Evolutionary conservation across 2,113 vertebrate species (phyloP), one percentile per base, ranked within the genome.

Genomic region (Bambusicola thoracicus): DNA sequence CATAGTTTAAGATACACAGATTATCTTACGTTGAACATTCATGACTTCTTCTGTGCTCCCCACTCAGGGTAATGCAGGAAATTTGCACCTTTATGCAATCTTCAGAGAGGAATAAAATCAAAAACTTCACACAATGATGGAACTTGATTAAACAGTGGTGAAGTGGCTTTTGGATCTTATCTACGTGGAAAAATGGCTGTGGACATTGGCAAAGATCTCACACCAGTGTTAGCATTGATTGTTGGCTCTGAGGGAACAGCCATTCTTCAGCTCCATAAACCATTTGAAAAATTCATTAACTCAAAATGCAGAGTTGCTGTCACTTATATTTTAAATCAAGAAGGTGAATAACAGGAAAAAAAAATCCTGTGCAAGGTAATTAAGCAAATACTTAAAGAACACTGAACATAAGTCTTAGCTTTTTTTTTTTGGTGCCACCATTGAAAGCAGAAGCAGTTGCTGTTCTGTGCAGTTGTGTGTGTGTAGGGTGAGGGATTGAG

Each of bases 351-450:
- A 94, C 68, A n/a, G 32, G 32, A n/a, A n/a, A 58, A n/a, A 58
- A 87, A 79, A 55, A 19, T 30, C 29, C 32, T 73, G 56, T 48
- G 77, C 46, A 76, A 44, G 44, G 76, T 66, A 89, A 82, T 79
- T 70, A 92, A 82, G 78, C 77, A 92, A 88, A 89, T 76, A 73
- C 48, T 79, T 87, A 82, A 89, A 81, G 77, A 90, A 46, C 7
- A 21, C 65, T 55, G 81, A 77, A 88, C 65, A 90, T 80, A 40
- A 67, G 65, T 59, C 69, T 68, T 89, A 46, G 21, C 32, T 73
- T 81, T 75, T 27, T 81, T 75, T 27, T 75, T 85, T 8, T 25
- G 29, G n/a, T 53, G 20, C 55, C 56, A 15, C 43, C 5, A 3
- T 18, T 51, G 63, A 68, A 46, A 40, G 70, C 55, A 63, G 36